A percentile compares a stretch with the other conserved stretches of the same genome.
Evolutionary conservation across 1,140 invertebrate species (phyloP).

Genomic region (Potamilus streckersoni): DNA sequence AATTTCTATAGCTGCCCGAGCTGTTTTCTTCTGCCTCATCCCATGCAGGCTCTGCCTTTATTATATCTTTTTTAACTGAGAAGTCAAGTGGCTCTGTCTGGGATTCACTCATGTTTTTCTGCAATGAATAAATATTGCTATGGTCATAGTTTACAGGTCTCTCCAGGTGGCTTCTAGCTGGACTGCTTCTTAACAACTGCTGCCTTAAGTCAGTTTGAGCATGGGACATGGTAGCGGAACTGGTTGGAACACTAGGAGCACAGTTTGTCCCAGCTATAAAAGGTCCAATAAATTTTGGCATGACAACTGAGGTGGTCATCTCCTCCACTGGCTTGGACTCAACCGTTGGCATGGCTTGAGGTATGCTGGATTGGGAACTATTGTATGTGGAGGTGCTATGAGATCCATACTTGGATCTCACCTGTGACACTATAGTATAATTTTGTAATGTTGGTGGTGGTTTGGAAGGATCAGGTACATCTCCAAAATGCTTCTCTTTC

Average conservation of each 20-base stretch:
- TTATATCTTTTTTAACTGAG: conserved; percentile 20
- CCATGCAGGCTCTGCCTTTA: no score
- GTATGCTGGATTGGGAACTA: background rate
- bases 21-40: no score
- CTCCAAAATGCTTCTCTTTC: conserved; percentile 67
- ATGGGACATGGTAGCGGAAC: no score
- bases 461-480: conserved; percentile 49
- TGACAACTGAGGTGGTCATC: conserved; percentile 34
- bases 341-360: conserved; percentile 28
- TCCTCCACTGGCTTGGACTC: conserved; percentile 1
- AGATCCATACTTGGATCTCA: conserved; percentile 26
- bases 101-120: background rate
- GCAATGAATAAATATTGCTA: no score
- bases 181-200: no score
- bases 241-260: no score
- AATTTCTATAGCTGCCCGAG: no score
- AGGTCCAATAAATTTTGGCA: conserved; percentile 58
- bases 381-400: background rate
- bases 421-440: conserved; percentile 24
- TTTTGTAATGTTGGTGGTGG: conserved; percentile 41
- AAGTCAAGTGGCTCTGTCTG: conserved; percentile 60
- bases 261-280: conserved; percentile 48
- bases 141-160: no score
- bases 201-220: no score
- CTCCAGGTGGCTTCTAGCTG: no score